A percentile compares a stretch with the other conserved stretches of the same genome.
Conservation (phyloP, 2,888 invertebrate genomes). For the Enchytraeus crypticus region DNA sequence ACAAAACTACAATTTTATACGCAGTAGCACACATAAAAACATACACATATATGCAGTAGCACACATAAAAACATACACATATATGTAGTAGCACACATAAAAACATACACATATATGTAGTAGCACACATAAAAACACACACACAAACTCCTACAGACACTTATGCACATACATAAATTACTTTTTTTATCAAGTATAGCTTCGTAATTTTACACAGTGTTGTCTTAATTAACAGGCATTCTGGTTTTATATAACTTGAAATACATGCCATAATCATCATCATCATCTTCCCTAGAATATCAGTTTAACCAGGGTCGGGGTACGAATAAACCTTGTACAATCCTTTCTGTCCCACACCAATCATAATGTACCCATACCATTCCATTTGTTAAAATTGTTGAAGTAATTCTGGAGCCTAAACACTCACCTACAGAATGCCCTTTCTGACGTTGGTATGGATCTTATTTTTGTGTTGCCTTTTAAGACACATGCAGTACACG, state of each 20-base stretch:
- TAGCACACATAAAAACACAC: background rate
- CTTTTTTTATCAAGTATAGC: background rate
- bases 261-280: too few relatives aligned
- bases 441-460: too few relatives aligned
- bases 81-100: background rate
- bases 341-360: too few relatives aligned
- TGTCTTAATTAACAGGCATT: background rate
- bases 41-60: too few relatives aligned
- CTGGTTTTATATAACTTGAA: too few relatives aligned
- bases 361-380: too few relatives aligned
- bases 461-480: too few relatives aligned
- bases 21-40: background rate
- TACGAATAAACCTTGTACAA: too few relatives aligned
- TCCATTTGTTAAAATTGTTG: background rate
- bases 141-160: background rate
- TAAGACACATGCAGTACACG: too few relatives aligned
- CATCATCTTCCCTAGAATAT: too few relatives aligned
- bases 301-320: too few relatives aligned
- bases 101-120: background rate
- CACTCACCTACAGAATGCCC: too few relatives aligned
- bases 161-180: background rate
- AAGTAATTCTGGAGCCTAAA: background rate
- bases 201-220: background rate
- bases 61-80: background rate
- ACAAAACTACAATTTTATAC: background rate